These are phyloP conservation scores for Caenorhabditis latens DNA, from an alignment of 1,140 invertebrate genomes.

Conservation along the genomic window DNA sequence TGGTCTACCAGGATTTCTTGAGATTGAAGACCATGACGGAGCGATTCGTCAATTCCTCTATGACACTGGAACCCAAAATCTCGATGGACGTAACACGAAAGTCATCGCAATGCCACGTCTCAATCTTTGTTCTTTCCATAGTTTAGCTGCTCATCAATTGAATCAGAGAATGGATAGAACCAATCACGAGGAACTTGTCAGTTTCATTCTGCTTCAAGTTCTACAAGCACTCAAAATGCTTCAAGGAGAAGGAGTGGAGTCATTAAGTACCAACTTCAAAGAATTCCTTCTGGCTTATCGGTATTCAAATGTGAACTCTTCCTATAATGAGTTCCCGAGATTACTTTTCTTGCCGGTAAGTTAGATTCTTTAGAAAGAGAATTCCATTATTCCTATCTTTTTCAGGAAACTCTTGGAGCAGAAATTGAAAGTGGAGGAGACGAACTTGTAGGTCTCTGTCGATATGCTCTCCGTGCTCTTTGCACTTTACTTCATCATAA, in stretches of 20 bases:
- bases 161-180: constrained; percentile 67
- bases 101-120: constrained; percentile 70
- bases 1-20: constrained; percentile 63
- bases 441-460: constrained; percentile 81
- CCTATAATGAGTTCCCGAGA: constrained; percentile 79
- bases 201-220: constrained; percentile 85
- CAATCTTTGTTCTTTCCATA: constrained; percentile 70
- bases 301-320: constrained; percentile 80
- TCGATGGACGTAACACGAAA: constrained; percentile 60
- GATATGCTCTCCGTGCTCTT: constrained; percentile 84
- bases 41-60: constrained; percentile 63
- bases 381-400: not conserved
- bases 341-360: constrained; percentile 83
- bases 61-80: constrained; percentile 64
- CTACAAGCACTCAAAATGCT: constrained; percentile 86
- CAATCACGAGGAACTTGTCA: constrained; percentile 79
- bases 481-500: constrained; percentile 82
- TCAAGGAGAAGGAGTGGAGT: constrained; percentile 87
- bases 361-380: not conserved
- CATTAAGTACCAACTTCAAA: constrained; percentile 83
- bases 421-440: constrained; percentile 66
- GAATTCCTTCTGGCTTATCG: constrained; percentile 81
- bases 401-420: constrained; percentile 79
- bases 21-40: constrained; percentile 67
- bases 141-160: constrained; percentile 70